These are phyloP conservation scores for Dendrolimus punctatus DNA, from an alignment of 1,140 invertebrate species.

Conservation along the genomic window DNA sequence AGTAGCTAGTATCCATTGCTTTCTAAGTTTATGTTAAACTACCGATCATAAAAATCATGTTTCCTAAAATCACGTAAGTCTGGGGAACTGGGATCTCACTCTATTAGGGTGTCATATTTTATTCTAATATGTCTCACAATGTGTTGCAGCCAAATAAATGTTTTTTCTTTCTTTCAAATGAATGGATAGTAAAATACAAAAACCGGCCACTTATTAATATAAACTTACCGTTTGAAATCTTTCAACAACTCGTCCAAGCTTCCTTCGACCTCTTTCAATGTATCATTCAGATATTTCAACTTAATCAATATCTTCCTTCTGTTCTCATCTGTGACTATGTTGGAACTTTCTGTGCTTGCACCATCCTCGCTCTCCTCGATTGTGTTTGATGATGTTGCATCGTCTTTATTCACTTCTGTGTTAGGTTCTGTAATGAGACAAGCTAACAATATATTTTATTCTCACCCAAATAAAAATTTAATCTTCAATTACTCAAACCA, in stretches of 20 bases:
- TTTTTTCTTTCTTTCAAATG: too few species aligned
- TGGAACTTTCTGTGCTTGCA: slow-evolving; percentile 3
- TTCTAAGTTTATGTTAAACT: too few species aligned
- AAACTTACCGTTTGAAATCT: slow-evolving; percentile 87
- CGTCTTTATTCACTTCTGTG: slow-evolving; percentile 5
- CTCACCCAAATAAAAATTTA: too few species aligned
- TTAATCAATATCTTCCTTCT: slow-evolving; percentile 74
- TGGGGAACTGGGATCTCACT: too few species aligned
- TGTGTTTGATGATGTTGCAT: neutral
- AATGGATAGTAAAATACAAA: neutral
- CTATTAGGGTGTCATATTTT: too few species aligned
- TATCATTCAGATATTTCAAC: slow-evolving; percentile 91
- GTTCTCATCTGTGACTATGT: slow-evolving; percentile 9
- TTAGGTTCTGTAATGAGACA: neutral
- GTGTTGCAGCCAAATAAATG: too few species aligned
- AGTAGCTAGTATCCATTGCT: too few species aligned
- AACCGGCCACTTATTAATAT: neutral
- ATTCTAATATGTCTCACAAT: too few species aligned
- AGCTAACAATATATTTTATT: neutral
- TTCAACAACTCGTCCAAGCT: slow-evolving; percentile 82
- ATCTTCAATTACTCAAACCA: too few species aligned
- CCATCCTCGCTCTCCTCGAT: slow-evolving; percentile 8
- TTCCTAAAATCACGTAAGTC: too few species aligned
- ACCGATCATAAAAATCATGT: too few species aligned
- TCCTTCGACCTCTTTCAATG: slow-evolving; percentile 85